Evolutionary conservation across 2,888 invertebrate genomes (phyloP).

Genomic region (Thera britannica): DNA sequence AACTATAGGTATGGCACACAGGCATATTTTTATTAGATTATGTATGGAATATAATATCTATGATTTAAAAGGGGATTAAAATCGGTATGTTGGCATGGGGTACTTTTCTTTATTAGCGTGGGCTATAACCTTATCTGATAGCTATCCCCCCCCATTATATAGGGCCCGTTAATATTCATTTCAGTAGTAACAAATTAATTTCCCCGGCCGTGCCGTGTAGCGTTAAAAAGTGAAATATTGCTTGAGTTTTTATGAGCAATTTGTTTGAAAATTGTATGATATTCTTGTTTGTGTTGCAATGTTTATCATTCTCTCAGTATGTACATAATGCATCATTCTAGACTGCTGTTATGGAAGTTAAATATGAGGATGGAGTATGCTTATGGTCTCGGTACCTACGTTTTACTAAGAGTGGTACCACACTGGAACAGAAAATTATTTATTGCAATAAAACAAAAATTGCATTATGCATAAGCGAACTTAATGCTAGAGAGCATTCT

Average conservation of each 20-base stretch:
- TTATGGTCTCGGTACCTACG: neutral
- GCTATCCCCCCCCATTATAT: neutral
- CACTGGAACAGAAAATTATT: no score
- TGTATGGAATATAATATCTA: no score
- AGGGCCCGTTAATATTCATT: conserved; percentile 24
- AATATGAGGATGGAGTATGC: neutral
- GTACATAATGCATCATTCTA: conserved; percentile 34
- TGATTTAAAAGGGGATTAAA: no score
- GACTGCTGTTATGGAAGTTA: neutral
- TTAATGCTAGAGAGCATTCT: no score
- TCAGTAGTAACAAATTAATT: conserved; percentile 31
- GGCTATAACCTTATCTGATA: neutral
- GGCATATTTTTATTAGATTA: no score
- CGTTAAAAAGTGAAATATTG: conserved; percentile 36
- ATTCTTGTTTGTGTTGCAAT: conserved; percentile 20
- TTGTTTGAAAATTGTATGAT: conserved; percentile 38
- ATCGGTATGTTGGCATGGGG: no score
- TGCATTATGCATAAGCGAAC: no score
- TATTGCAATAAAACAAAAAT: no score
- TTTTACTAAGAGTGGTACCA: no score
- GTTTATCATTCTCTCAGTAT: conserved; percentile 34
- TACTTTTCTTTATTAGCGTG: no score
- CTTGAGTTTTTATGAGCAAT: conserved; percentile 37
- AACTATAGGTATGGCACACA: no score
- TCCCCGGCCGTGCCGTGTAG: conserved; percentile 15